Evolutionary conservation across 2,888 invertebrate genomes (phyloP).

Genomic region (Morpho helenor): DNA sequence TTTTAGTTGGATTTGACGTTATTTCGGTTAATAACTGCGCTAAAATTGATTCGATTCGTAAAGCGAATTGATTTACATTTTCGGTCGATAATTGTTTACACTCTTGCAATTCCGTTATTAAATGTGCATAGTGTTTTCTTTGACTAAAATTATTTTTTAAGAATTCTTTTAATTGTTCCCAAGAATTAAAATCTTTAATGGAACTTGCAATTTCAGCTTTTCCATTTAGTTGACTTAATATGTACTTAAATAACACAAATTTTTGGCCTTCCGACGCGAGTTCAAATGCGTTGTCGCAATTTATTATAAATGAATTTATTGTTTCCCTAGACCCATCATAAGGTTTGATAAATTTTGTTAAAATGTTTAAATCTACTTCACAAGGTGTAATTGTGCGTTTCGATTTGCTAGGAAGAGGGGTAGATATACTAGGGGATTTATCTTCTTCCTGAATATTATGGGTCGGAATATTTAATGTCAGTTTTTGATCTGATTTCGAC

Average conservation of each 20-base stretch:
- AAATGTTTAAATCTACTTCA: conserved; percentile 26
- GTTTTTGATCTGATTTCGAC: no score
- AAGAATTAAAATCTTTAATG: conserved; percentile 15
- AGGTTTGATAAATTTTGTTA: conserved; percentile 26
- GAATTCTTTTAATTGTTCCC: conserved; percentile 23
- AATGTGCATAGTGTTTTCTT: conserved; percentile 23
- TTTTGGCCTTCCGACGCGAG: conserved; percentile 19
- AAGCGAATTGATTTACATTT: conserved; percentile 18
- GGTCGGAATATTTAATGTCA: no score
- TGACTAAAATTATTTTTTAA: conserved; percentile 24
- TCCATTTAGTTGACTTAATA: conserved; percentile 24
- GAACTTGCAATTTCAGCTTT: conserved; percentile 26
- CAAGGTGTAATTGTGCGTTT: no score
- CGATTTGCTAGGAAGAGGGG: no score
- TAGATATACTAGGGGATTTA: no score
- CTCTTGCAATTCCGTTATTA: conserved; percentile 22
- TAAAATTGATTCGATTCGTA: conserved; percentile 15
- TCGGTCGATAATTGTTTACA: conserved; percentile 16
- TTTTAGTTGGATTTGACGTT: conserved; percentile 2
- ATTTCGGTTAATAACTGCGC: conserved; percentile 19
- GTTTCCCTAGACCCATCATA: conserved; percentile 21
- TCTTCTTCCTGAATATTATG: no score
- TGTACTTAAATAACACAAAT: conserved; percentile 25
- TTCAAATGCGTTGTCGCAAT: conserved; percentile 24
- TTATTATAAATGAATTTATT: conserved; percentile 24